Evolutionary conservation across 2,888 invertebrate genomes (phyloP).

Genomic region (Leptothorax acervorum): DNA sequence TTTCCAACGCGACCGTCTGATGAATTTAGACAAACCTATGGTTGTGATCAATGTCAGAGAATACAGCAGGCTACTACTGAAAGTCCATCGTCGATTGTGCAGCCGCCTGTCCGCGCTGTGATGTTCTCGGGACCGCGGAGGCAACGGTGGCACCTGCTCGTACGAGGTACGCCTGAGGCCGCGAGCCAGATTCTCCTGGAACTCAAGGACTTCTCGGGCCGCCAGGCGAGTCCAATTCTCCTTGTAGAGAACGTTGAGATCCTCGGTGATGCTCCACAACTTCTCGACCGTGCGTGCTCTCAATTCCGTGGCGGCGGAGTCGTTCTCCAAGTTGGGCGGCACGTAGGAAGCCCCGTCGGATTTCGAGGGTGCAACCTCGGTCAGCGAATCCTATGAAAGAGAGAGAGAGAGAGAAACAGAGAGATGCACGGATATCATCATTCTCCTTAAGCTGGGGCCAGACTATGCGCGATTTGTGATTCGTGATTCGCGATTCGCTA

Average conservation of each 20-base stretch:
- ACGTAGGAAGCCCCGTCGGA: constrained; percentile 84
- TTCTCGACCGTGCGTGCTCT: constrained; percentile 92
- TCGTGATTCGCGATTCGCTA: no score
- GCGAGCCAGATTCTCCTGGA: constrained; percentile 88
- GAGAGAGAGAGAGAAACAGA: background rate
- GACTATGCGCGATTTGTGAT: no score
- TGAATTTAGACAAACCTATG: constrained; percentile 89
- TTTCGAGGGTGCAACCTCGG: constrained; percentile 77
- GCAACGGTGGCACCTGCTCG: constrained; percentile 74
- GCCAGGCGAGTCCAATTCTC: constrained; percentile 97
- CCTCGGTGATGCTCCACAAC: constrained; percentile 94
- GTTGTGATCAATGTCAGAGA: constrained; percentile 97
- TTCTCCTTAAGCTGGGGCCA: no score
- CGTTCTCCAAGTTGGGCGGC: constrained; percentile 81
- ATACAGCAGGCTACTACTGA: constrained; percentile 96
- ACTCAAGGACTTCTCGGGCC: constrained; percentile 94
- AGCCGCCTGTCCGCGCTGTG: constrained; percentile 81
- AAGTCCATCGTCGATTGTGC: constrained; percentile 92
- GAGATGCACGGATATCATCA: background rate
- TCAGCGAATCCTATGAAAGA: constrained; percentile 73
- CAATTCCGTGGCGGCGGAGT: constrained; percentile 87
- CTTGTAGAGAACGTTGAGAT: constrained; percentile 95
- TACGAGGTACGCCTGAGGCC: constrained; percentile 83
- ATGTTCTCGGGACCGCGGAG: constrained; percentile 72
- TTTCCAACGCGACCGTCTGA: background rate